Percentiles rank a stretch among this genome's conserved stretches.
Evolutionary conservation across 2,113 vertebrate species (phyloP).

Genomic region (Malurus alboscapulatus): DNA sequence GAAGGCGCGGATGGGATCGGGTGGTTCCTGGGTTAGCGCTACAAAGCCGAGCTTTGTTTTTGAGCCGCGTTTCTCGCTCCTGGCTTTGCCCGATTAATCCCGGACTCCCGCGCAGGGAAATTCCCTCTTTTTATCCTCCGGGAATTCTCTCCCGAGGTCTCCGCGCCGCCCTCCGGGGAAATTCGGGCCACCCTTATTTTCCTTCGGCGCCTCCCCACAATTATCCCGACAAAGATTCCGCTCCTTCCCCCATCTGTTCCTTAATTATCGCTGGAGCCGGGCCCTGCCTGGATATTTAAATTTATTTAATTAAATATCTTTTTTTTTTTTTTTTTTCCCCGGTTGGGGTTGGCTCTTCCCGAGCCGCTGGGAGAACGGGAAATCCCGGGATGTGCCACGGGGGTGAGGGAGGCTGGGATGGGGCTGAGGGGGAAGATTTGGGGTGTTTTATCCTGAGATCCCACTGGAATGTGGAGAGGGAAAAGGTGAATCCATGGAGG

Average conservation of each 20-base stretch:
- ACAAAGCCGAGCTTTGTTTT: constrained; percentile 14
- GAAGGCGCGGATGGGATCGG: neutral
- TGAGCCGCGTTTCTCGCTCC: neutral
- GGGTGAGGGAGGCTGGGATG: neutral
- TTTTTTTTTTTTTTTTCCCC: no score
- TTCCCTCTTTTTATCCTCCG: neutral
- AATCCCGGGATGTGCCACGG: fast-evolving
- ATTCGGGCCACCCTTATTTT: neutral
- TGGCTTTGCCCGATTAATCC: neutral
- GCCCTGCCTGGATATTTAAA: neutral
- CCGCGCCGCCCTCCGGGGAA: neutral
- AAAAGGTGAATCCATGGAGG: no score
- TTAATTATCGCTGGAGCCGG: neutral
- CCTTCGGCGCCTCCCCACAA: neutral
- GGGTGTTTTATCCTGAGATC: neutral
- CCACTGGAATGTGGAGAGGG: neutral
- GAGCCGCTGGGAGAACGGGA: neutral
- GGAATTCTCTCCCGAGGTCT: neutral
- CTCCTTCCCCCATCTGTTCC: neutral
- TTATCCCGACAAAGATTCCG: constrained; percentile 20
- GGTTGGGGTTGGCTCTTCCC: neutral
- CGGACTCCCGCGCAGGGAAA: neutral
- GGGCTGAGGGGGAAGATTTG: neutral
- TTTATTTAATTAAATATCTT: neutral
- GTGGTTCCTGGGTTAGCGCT: neutral